A percentile compares a stretch with the other conserved stretches of the same genome.
phyloP scores from a whole-genome alignment of 2,113 vertebrate species.

The Azemiops feae region DNA sequence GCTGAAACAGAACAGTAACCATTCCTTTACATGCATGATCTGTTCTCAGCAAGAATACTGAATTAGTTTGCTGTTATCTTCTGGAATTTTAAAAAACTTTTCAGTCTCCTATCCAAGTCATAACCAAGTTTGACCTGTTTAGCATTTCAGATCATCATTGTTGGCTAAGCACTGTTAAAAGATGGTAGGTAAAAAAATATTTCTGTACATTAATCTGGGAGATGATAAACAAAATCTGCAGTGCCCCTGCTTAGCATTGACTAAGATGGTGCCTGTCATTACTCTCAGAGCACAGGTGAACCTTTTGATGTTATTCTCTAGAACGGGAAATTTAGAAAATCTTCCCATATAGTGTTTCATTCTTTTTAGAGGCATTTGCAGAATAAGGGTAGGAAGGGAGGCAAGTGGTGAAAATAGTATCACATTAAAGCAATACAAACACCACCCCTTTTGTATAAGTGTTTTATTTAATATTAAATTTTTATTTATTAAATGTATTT shows the following conservation, averaged over 20 bases:
- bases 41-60: neutral
- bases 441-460: neutral
- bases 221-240: neutral
- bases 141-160: neutral
- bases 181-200: too few species aligned
- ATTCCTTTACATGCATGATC: neutral
- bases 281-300: neutral
- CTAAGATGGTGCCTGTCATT: neutral
- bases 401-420: neutral
- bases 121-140: neutral
- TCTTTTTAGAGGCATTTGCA: neutral
- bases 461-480: neutral
- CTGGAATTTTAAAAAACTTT: neutral
- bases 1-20: too few species aligned
- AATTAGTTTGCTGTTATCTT: neutral
- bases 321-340: neutral
- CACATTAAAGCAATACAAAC: neutral
- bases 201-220: neutral
- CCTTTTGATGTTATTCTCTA: neutral
- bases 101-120: neutral
- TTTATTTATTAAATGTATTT: neutral
- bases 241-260: neutral
- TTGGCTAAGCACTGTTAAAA: too few species aligned
- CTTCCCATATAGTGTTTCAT: neutral
- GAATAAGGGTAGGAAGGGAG: neutral